Evolutionary conservation across 1,140 invertebrate genomes (phyloP).

Genomic region (Pseudomyrmex pallidus): DNA sequence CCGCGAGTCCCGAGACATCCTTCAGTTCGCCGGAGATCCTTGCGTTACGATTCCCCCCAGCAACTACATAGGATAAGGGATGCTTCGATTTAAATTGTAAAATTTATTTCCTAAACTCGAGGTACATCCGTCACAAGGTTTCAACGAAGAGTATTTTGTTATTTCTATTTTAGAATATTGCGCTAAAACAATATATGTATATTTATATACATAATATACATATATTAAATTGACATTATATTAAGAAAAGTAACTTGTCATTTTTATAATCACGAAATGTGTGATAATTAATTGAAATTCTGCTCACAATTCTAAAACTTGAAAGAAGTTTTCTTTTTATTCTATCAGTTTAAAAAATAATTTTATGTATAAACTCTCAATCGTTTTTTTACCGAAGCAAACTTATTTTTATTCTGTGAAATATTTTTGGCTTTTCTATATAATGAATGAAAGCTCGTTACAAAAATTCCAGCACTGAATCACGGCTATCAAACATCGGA

Average conservation of each 20-base stretch:
- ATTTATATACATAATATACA: background rate
- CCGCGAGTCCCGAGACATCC: conserved; percentile 48
- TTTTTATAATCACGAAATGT: background rate
- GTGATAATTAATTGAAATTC: no score
- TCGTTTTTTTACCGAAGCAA: background rate
- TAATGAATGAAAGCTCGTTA: background rate
- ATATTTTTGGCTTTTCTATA: conserved; percentile 12
- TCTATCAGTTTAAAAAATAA: no score
- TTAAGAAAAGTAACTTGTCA: background rate
- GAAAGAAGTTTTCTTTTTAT: background rate
- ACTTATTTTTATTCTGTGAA: background rate
- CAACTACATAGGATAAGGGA: conserved; percentile 50
- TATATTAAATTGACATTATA: background rate
- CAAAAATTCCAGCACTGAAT: conserved; percentile 17
- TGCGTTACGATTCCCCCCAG: conserved; percentile 63
- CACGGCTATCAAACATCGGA: conserved; percentile 36
- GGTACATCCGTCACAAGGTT: background rate
- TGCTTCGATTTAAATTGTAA: conserved; percentile 74
- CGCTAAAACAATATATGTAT: background rate
- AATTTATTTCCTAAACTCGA: conserved; percentile 62
- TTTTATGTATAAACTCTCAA: no score
- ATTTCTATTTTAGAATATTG: background rate
- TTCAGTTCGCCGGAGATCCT: conserved; percentile 47
- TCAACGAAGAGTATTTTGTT: background rate
- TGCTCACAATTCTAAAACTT: background rate